Evolutionary conservation across 2,888 invertebrate genomes (phyloP), one percentile per base, ranked within the genome.

Genomic region (Liodrosophila aerea): DNA sequence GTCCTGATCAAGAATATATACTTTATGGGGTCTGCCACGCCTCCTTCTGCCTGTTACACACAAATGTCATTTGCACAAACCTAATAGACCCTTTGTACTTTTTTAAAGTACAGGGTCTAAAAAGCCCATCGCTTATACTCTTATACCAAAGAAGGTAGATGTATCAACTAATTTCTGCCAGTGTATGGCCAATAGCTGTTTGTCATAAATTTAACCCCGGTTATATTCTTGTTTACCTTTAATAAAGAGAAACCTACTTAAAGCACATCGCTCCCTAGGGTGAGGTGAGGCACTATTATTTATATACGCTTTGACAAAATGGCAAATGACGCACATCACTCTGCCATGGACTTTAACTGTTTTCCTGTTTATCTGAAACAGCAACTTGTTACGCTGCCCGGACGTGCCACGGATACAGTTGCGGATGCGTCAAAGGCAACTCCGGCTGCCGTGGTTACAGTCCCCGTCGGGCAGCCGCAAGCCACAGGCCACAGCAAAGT

Each of bases 401-500:
- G 40, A 15, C 52, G 30, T 30, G 12, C 30, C 18, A 5, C 50
- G 44, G 40, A 30, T 46, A 43, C 52, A 36, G 27, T 53, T 29
- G 12, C 12, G 33, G 15, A 22, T 22, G 22, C 5, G 22, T 5
- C 2, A 22, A 22, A 22, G 22, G 22, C 22, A 5, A 22, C n/a
- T n/a, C n/a, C 27, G 4, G 34, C 27, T 33, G 9, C 53, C 33
- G 36, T 40, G 39, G 50, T 18, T 18, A 52, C 34, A 43, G 15
- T 49, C 39, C 43, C 40, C 11, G 9, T 16, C 1, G 31, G 13
- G 33, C 8, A 2, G 7, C 7, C 16, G 15, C 40, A 30, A 18
- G 22, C 60, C 56, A 59, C 67, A 70, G 29, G 39, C 45, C 51
- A 30, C 27, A 54, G 34, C 29, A 31, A 50, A 37, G 45, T 58